Percentiles rank a stretch among this genome's conserved stretches.
These are phyloP conservation scores for Metopolophium dirhodum DNA, from an alignment of 1,140 invertebrate genomes.

Conservation along the genomic window DNA sequence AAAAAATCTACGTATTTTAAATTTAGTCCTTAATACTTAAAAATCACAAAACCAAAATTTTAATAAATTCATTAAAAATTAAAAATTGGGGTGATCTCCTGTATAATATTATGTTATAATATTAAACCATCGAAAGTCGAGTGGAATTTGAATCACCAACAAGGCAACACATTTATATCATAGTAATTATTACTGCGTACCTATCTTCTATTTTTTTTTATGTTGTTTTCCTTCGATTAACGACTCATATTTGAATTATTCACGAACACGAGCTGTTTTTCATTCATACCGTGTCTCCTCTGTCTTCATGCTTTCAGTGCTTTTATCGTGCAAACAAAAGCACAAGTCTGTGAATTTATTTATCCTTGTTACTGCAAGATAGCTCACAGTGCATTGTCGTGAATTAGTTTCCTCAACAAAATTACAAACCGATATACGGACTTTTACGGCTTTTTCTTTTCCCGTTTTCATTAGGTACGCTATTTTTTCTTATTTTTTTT, in stretches of 20 bases:
- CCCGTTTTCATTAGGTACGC: not conserved
- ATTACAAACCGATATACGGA: not conserved
- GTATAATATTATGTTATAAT: not conserved
- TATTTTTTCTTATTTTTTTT: not conserved
- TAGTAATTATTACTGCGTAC: not conserved
- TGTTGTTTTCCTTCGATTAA: not conserved
- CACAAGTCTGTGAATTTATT: not conserved
- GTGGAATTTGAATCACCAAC: not conserved
- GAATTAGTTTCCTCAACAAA: not conserved
- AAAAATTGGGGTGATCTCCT: not conserved
- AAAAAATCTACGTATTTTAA: too few relatives aligned
- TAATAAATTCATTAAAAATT: not conserved
- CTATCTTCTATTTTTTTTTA: not conserved
- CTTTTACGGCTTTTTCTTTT: not conserved
- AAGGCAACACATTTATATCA: not conserved
- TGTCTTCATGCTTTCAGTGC: not conserved
- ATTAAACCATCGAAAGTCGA: not conserved
- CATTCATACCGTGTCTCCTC: not conserved
- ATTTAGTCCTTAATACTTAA: not conserved
- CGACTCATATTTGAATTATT: constrained; percentile 3
- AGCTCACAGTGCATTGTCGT: not conserved
- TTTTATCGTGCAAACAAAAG: not conserved
- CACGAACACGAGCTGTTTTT: not conserved
- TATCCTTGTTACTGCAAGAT: not conserved
- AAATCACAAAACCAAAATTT: not conserved